Conservation (phyloP, 1,140 invertebrate species). For the Archivesica marissinica region DNA sequence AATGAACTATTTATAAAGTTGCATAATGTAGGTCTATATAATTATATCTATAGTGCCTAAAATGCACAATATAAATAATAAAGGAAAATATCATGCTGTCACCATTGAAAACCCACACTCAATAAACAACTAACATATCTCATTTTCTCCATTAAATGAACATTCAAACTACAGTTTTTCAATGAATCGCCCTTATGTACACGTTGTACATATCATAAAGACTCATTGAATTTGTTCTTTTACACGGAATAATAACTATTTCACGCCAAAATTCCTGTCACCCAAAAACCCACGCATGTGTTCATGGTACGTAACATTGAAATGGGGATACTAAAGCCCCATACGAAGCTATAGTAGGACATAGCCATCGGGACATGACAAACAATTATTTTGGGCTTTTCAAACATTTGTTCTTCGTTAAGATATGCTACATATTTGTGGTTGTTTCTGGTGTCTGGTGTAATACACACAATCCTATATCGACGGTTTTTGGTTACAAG, state of each 20-base stretch:
- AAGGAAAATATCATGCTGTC: too few species aligned
- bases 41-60: too few species aligned
- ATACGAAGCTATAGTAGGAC: not conserved
- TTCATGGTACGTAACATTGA: not conserved
- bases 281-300: not conserved
- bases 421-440: not conserved
- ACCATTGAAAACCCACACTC: too few species aligned
- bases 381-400: not conserved
- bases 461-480: too few species aligned
- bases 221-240: not conserved
- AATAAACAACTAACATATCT: too few species aligned
- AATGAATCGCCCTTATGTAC: not conserved
- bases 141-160: too few species aligned
- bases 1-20: too few species aligned
- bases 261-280: slow-evolving; percentile 24
- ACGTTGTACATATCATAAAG: slow-evolving; percentile 19
- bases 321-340: not conserved
- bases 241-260: not conserved
- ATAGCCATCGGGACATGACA: slow-evolving; percentile 8
- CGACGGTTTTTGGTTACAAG: too few species aligned
- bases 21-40: too few species aligned
- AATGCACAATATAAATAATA: too few species aligned
- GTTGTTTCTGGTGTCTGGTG: not conserved
- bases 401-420: not conserved
- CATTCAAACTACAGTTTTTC: too few species aligned